A percentile compares a stretch with the other conserved stretches of the same genome.
Conservation (phyloP, 2,113 vertebrate species). For the Gymnocephalus cernua region DNA sequence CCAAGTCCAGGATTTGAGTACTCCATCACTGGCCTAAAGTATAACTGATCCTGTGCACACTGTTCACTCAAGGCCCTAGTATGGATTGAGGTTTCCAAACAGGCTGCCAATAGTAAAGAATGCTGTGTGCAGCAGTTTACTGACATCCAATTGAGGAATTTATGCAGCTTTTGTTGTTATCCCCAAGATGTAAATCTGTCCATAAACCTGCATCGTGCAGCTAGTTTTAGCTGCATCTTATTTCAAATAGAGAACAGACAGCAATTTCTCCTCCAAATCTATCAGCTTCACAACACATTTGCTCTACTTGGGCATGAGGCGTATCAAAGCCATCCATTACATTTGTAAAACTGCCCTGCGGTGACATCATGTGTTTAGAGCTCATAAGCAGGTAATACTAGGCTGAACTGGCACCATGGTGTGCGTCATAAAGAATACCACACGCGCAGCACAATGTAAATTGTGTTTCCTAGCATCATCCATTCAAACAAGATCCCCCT, state of each 20-base stretch:
- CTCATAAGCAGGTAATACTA: slow-evolving; percentile 42
- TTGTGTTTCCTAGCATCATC: slow-evolving; percentile 45
- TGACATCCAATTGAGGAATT: slow-evolving; percentile 59
- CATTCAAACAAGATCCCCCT: slow-evolving; percentile 30
- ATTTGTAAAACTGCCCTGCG: slow-evolving; percentile 34
- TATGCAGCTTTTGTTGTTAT: slow-evolving; percentile 66
- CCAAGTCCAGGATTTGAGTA: too few species aligned
- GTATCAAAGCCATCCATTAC: slow-evolving; percentile 39
- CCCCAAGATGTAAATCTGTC: slow-evolving; percentile 67
- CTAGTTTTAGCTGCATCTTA: slow-evolving; percentile 48
- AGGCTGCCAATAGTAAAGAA: slow-evolving; percentile 45
- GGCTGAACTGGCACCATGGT: slow-evolving; percentile 40
- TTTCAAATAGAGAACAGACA: slow-evolving; percentile 61
- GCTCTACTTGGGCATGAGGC: slow-evolving; percentile 26
- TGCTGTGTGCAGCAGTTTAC: slow-evolving; percentile 55
- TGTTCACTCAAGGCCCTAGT: slow-evolving; percentile 15
- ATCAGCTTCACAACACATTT: slow-evolving; percentile 15
- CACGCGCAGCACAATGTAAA: slow-evolving; percentile 29
- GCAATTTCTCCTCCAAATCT: slow-evolving; percentile 45
- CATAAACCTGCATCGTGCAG: slow-evolving; percentile 65
- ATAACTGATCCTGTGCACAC: slow-evolving; percentile 3
- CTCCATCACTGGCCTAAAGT: too few species aligned
- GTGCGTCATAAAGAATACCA: slow-evolving; percentile 35
- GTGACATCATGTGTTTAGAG: slow-evolving; percentile 52
- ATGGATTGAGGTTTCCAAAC: slow-evolving; percentile 37